Evolutionary conservation across 2,888 invertebrate genomes (phyloP).

Genomic region (Agriopis leucophaearia): DNA sequence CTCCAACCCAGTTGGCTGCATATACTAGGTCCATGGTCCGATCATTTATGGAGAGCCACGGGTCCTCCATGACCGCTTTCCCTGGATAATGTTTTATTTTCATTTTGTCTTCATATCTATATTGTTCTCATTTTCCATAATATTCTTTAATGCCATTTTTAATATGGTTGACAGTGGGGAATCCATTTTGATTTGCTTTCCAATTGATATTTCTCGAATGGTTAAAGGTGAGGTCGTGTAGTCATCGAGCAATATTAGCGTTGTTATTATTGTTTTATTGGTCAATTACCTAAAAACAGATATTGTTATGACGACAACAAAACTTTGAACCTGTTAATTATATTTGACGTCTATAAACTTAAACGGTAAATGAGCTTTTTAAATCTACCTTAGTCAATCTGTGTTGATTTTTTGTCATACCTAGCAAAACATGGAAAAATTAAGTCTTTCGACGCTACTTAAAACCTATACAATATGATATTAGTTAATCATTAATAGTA

Average conservation of each 20-base stretch:
- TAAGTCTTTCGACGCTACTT: no score
- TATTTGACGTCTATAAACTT: slow-evolving; percentile 45
- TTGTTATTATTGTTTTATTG: slow-evolving; percentile 6
- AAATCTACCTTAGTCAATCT: slow-evolving; percentile 31
- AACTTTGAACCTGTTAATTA: slow-evolving; percentile 31
- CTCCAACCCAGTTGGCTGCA: slow-evolving; percentile 94
- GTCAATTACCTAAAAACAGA: slow-evolving; percentile 20
- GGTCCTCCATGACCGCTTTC: slow-evolving; percentile 92
- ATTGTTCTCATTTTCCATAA: slow-evolving; percentile 8
- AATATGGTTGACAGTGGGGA: slow-evolving; percentile 45
- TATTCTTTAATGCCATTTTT: slow-evolving; percentile 16
- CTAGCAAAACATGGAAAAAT: not conserved
- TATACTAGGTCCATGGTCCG: slow-evolving; percentile 92
- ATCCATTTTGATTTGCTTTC: slow-evolving; percentile 67
- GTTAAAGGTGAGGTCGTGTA: slow-evolving; percentile 12
- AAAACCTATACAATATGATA: no score
- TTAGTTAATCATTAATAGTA: no score
- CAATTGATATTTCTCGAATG: slow-evolving; percentile 40
- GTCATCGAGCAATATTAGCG: slow-evolving; percentile 5
- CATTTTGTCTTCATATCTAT: slow-evolving; percentile 82
- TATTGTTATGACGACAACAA: slow-evolving; percentile 48
- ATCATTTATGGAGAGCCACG: slow-evolving; percentile 89
- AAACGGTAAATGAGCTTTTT: slow-evolving; percentile 41
- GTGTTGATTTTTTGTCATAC: not conserved
- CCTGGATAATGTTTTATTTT: slow-evolving; percentile 95